phyloP scores from a whole-genome alignment of 2,113 vertebrate species.

The Kryptolebias marmoratus region DNA sequence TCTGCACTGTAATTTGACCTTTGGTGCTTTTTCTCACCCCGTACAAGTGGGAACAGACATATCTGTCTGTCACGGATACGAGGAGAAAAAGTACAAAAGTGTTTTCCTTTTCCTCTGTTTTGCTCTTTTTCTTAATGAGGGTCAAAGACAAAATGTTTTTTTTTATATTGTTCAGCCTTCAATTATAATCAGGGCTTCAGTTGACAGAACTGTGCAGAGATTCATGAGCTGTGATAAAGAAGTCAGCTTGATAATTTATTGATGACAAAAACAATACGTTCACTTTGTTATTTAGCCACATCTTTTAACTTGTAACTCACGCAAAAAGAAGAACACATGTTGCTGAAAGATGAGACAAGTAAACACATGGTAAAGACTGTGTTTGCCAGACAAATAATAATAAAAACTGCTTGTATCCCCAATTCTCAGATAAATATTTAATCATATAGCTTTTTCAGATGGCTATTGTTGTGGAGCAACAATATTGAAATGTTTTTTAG shows the following conservation, averaged over 20 bases:
- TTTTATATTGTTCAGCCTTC: too few species aligned
- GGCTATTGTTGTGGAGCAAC: conserved; percentile 72
- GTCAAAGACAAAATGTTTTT: too few species aligned
- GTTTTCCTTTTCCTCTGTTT: neutral
- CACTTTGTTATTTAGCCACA: conserved; percentile 7
- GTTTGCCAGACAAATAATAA: conserved; percentile 70
- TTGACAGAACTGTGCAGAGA: too few species aligned
- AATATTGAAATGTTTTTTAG: conserved; percentile 72
- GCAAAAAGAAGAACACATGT: conserved; percentile 17
- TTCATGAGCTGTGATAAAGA: neutral
- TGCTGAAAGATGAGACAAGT: conserved; percentile 20
- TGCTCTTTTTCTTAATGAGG: neutral
- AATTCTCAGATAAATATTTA: conserved; percentile 81
- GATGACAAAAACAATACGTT: neutral
- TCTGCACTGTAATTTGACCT: neutral
- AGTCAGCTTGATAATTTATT: neutral
- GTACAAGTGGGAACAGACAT: neutral
- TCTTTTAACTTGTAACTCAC: conserved; percentile 6
- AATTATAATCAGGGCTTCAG: too few species aligned
- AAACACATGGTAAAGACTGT: conserved; percentile 42
- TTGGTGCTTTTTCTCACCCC: neutral
- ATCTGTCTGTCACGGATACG: neutral
- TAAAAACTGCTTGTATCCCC: conserved; percentile 76
- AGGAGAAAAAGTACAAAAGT: neutral
- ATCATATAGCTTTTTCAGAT: conserved; percentile 72